Base-by-base conservation (phyloP, 2,888 invertebrate species). In the Conchocele bisecta region DNA sequence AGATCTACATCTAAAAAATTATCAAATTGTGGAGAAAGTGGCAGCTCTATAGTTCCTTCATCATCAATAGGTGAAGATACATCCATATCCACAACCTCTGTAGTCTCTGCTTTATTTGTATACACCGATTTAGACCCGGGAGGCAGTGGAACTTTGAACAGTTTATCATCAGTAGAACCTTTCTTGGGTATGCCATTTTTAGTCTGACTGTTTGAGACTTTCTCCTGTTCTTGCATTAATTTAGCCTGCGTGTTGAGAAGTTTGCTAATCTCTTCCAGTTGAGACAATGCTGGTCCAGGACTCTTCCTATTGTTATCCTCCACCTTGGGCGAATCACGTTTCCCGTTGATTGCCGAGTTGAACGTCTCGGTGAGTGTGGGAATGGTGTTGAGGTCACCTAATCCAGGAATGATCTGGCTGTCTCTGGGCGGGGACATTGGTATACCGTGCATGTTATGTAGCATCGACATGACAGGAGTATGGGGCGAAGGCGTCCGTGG, bases 71-170 rank as follows among this genome's bases (percentile, higher is more conserved):
- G 89, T 17, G 88, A 88, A 4, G 95, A 96, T 89, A 95, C 94
- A 82, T 95, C 95, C 91, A 94, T 93, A 79, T 93, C 93, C 51
- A 93, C 83, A 11, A 92, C 93, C 81, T 94, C 94, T 39, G 92
- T 92, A 17, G 86, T 83, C 42, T 88, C 88, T 29, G 65, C 64
- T 5, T 70, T 63, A 11, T 70, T 78, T 37, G 35, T 29, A 4
- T 39, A n/a, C 1, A 26, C 51, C 9, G 58, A 57, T 33, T 66
- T 69, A 7, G 35, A 54, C 11, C 59, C 65, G n/a, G 83, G 88
- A 13, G 88, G 86, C 22, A 83, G 54, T 4, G 88, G 88, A 20
- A 86, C 83, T 74, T 87, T 87, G 57, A 88, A 87, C 39, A 83
- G 64, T 66, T 77, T 77, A 41, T 72, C 69, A 50, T 69, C 73